Evolutionary conservation across 2,797 vertebrate species (phyloP).

Genomic region (Epinephelus awoara): DNA sequence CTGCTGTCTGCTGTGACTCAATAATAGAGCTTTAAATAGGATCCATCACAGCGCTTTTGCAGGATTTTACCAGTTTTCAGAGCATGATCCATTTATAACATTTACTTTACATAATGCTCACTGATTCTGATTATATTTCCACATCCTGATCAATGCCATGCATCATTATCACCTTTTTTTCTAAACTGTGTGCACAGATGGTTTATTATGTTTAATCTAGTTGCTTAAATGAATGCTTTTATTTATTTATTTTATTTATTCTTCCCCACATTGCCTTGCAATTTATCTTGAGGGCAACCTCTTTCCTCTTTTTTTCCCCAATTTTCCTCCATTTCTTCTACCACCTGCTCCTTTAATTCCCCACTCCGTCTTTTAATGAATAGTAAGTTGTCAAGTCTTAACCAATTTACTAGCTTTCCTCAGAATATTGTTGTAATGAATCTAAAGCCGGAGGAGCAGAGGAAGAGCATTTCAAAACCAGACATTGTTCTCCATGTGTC

Average conservation of each 20-base stretch:
- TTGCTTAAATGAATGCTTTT: slow-evolving; percentile 40
- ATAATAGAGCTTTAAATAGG: slow-evolving; percentile 12
- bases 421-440: slow-evolving; percentile 27
- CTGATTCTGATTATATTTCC: slow-evolving; percentile 14
- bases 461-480: slow-evolving; percentile 1
- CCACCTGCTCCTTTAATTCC: slow-evolving; percentile 60
- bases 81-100: slow-evolving; percentile 19
- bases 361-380: slow-evolving; percentile 6
- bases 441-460: slow-evolving; percentile 1
- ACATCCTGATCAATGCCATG: slow-evolving; percentile 32
- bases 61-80: slow-evolving; percentile 9
- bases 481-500: not conserved
- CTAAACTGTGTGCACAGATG: slow-evolving; percentile 36
- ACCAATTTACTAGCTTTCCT: slow-evolving; percentile 26
- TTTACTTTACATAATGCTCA: not conserved
- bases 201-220: slow-evolving; percentile 55
- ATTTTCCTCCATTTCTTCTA: slow-evolving; percentile 39
- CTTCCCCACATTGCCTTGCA: slow-evolving; percentile 12
- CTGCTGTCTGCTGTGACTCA: slow-evolving; percentile 17
- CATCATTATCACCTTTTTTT: slow-evolving; percentile 27
- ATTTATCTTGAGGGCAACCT: slow-evolving; percentile 33
- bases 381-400: slow-evolving; percentile 14
- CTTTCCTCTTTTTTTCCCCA: slow-evolving; percentile 1
- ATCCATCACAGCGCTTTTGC: slow-evolving; percentile 18
- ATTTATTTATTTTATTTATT: not conserved